A percentile compares a stretch with the other conserved stretches of the same genome.
Evolutionary conservation across 2,797 vertebrate species (phyloP).

Genomic region (Aulostomus chinensis): DNA sequence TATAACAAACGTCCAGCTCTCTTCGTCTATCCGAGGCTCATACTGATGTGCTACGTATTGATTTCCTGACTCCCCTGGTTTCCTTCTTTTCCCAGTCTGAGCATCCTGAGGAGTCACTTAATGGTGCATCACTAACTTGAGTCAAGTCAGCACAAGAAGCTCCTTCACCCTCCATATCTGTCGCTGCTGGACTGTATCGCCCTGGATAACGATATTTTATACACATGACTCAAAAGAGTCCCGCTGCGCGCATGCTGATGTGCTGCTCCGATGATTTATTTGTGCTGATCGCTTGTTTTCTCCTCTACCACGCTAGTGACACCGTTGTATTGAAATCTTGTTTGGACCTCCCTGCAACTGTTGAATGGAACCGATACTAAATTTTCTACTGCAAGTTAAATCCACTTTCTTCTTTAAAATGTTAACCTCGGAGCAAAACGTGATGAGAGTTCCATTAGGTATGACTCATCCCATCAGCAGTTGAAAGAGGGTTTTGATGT

Average conservation of each 20-base stretch:
- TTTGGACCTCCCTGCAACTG: not conserved
- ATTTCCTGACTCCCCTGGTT: slow-evolving; percentile 40
- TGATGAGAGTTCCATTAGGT: no score
- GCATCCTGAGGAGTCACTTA: slow-evolving; percentile 55
- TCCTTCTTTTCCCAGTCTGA: slow-evolving; percentile 28
- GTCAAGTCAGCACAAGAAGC: slow-evolving; percentile 54
- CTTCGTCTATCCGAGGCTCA: slow-evolving; percentile 14
- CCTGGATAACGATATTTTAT: slow-evolving; percentile 63
- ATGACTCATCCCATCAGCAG: no score
- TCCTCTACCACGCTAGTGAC: not conserved
- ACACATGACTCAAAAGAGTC: slow-evolving; percentile 39
- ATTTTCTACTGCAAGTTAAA: not conserved
- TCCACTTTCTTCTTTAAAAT: not conserved
- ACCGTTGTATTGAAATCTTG: slow-evolving; percentile 1
- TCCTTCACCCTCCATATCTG: slow-evolving; percentile 60
- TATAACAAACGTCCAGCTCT: no score
- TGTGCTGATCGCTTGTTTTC: slow-evolving; percentile 22
- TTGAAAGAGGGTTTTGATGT: no score
- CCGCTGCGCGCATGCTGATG: slow-evolving; percentile 48
- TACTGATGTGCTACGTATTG: slow-evolving; percentile 44
- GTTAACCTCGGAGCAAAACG: not conserved
- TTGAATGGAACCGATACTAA: not conserved
- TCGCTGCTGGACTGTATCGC: slow-evolving; percentile 46
- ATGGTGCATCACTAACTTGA: slow-evolving; percentile 61
- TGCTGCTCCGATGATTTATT: slow-evolving; percentile 27